A percentile compares a stretch with the other conserved stretches of the same genome.
Evolutionary conservation across 2,797 vertebrate species (phyloP).

Genomic region (Falco peregrinus): DNA sequence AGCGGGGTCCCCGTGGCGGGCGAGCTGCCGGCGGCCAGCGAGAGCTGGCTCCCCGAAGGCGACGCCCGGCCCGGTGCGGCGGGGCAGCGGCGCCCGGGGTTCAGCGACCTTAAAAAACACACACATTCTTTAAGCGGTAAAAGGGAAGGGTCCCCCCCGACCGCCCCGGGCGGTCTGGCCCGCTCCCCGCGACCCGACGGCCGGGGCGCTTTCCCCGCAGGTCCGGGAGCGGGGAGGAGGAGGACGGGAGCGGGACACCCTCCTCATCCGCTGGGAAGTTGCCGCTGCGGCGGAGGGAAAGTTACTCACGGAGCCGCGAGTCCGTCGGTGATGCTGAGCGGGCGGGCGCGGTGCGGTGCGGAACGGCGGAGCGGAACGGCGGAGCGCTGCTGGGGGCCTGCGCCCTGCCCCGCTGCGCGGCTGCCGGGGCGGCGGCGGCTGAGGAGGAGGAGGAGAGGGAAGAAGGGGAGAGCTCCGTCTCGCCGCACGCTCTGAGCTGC

Average conservation of each 20-base stretch:
- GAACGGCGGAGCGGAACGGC: conserved; percentile 74
- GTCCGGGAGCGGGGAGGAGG: neutral
- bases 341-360: neutral
- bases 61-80: neutral
- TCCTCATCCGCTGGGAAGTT: neutral
- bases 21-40: neutral
- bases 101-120: neutral
- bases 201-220: neutral
- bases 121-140: neutral
- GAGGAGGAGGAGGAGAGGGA: neutral
- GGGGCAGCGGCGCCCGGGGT: neutral
- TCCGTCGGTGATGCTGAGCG: neutral
- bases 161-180: neutral
- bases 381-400: conserved; percentile 40
- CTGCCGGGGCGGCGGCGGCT: neutral
- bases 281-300: neutral
- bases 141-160: neutral
- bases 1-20: neutral
- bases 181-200: neutral
- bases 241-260: neutral
- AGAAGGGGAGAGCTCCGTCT: conserved; percentile 27
- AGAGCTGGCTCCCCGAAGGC: neutral
- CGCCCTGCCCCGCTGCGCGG: neutral
- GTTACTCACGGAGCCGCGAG: conserved; percentile 62
- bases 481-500: conserved; percentile 77